Conservation (phyloP, 1,140 invertebrate genomes). For the Solenopsis invicta region DNA sequence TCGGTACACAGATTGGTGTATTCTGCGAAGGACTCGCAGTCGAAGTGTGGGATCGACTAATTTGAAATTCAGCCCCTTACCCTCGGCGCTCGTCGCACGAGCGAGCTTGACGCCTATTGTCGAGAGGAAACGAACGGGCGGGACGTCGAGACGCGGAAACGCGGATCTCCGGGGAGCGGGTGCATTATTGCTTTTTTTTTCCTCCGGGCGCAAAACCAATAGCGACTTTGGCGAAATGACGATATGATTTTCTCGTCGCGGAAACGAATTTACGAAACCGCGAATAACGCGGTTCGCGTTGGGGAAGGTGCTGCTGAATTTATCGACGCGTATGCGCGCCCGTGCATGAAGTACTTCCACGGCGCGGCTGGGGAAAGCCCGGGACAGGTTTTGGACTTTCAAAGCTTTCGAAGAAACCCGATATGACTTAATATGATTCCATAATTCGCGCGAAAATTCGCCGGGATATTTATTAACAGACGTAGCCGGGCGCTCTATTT, state of each 20-base stretch:
- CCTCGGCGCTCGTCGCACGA: conserved; percentile 78
- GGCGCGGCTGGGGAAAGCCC: conserved; percentile 14
- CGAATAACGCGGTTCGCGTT: conserved; percentile 24
- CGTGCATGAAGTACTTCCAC: conserved; percentile 56
- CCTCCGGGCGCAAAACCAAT: conserved; percentile 52
- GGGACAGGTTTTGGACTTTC: conserved; percentile 35
- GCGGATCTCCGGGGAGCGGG: conserved; percentile 15
- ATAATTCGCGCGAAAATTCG: conserved; percentile 42
- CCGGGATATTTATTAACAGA: conserved; percentile 44
- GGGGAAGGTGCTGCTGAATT: conserved; percentile 37
- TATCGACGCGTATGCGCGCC: conserved; percentile 42
- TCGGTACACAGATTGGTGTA: conserved; percentile 39
- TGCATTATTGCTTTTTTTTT: conserved; percentile 62
- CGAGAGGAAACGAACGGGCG: background rate
- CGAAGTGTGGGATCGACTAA: conserved; percentile 61
- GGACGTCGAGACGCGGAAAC: conserved; percentile 17
- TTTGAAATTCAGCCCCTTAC: conserved; percentile 79
- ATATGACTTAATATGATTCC: conserved; percentile 59
- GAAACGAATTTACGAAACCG: conserved; percentile 68
- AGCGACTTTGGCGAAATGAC: conserved; percentile 52
- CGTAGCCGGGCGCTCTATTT: background rate
- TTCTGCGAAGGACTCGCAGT: conserved; percentile 45
- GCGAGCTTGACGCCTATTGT: conserved; percentile 65
- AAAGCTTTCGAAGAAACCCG: conserved; percentile 53
- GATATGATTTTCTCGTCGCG: conserved; percentile 66